These are phyloP conservation scores for Epizoanthus fatuus DNA, from an alignment of 92 coral and sea anemone genomes.

Conservation along the genomic window DNA sequence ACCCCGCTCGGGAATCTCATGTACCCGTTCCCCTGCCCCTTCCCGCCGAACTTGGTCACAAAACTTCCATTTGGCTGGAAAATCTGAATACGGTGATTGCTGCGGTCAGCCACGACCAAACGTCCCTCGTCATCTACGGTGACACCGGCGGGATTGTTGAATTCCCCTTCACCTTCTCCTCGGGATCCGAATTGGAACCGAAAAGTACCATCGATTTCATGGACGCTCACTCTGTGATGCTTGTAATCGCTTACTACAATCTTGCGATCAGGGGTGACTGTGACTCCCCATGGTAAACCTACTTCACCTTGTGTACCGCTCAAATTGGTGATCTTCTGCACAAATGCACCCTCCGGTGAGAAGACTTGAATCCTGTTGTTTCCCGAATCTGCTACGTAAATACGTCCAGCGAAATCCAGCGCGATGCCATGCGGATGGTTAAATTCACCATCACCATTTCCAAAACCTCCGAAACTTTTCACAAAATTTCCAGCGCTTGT, in stretches of 20 bases:
- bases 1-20: conserved; percentile 89
- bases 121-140: conserved; percentile 85
- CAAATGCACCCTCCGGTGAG: conserved; percentile 69
- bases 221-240: conserved; percentile 70
- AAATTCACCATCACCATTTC: conserved; percentile 71
- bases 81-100: conserved; percentile 88
- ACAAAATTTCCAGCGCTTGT: conserved; percentile 75
- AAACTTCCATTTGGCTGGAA: conserved; percentile 82
- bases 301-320: conserved; percentile 35
- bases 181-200: conserved; percentile 76
- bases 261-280: conserved; percentile 61
- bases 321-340: conserved; percentile 56
- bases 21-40: conserved; percentile 81
- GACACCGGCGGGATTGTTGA: conserved; percentile 90
- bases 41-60: conserved; percentile 86
- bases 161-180: conserved; percentile 76
- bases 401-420: conserved; percentile 57
- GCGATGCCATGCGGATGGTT: conserved; percentile 88
- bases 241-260: conserved; percentile 83
- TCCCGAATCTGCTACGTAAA: conserved; percentile 85
- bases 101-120: conserved; percentile 81
- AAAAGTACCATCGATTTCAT: conserved; percentile 67
- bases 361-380: conserved; percentile 82
- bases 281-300: conserved; percentile 87
- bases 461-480: conserved; percentile 71